These are phyloP conservation scores for Oryzaephilus surinamensis DNA, from an alignment of 1,140 invertebrate species.

Conservation along the genomic window DNA sequence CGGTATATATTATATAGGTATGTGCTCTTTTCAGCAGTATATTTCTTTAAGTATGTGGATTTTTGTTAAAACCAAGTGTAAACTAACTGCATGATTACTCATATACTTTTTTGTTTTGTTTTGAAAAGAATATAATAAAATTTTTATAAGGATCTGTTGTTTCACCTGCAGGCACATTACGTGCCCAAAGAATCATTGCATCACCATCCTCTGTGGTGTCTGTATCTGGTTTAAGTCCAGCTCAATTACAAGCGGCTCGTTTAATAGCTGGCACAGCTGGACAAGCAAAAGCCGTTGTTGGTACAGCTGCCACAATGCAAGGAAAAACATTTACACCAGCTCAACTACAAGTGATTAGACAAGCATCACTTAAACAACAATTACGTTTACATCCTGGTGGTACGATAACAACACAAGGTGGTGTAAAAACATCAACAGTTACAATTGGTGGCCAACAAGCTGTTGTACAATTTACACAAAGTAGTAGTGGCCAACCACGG, in stretches of 20 bases:
- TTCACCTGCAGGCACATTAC: conserved; percentile 33
- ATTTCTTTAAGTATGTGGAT: too few species aligned
- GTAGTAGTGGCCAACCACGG: conserved; percentile 21
- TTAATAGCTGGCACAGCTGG: conserved; percentile 32
- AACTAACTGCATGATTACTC: background rate
- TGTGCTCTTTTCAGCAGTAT: conserved; percentile 1
- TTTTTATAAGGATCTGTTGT: conserved; percentile 21
- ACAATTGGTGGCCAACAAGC: conserved; percentile 28
- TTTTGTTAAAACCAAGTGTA: background rate
- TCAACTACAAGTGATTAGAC: conserved; percentile 41
- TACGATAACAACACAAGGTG: conserved; percentile 32
- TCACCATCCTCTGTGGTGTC: conserved; percentile 40
- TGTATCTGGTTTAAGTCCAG: conserved; percentile 34
- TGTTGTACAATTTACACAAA: conserved; percentile 34
- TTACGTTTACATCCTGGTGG: conserved; percentile 36
- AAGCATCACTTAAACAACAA: conserved; percentile 33
- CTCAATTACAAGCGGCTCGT: conserved; percentile 40
- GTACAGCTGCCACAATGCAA: conserved; percentile 35
- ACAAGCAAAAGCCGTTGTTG: conserved; percentile 33
- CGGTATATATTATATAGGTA: too few species aligned
- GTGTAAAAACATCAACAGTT: conserved; percentile 31
- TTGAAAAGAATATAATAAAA: too few species aligned
- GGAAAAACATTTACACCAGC: conserved; percentile 41
- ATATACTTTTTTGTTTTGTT: background rate
- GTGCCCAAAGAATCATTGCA: conserved; percentile 39